Evolutionary conservation across 2,888 invertebrate species (phyloP).

Genomic region (Macrosoma leucophasiata): DNA sequence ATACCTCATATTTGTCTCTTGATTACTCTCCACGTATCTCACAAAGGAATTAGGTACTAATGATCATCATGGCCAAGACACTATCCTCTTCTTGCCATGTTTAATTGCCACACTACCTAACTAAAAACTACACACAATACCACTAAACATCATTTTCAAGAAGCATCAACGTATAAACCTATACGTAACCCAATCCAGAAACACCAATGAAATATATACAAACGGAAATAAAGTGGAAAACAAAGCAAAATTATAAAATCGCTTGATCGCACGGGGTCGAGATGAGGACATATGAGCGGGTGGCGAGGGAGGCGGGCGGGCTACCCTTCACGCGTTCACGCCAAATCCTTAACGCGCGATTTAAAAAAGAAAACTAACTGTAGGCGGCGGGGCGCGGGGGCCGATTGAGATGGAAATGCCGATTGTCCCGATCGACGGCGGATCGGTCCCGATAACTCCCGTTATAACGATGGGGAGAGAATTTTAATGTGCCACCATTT

Average conservation of each 20-base stretch:
- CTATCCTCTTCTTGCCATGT: too few relatives aligned
- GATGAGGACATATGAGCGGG: conserved; percentile 63
- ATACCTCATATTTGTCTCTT: too few relatives aligned
- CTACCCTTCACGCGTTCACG: conserved; percentile 71
- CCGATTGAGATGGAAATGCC: conserved; percentile 70
- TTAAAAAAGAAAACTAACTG: conserved; percentile 74
- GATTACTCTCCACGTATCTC: too few relatives aligned
- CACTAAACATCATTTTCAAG: too few relatives aligned
- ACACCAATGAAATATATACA: too few relatives aligned
- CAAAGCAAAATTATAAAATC: conserved; percentile 19
- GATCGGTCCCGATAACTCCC: conserved; percentile 67
- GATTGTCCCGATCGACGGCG: conserved; percentile 52
- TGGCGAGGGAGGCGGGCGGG: conserved; percentile 36
- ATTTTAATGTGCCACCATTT: conserved; percentile 76
- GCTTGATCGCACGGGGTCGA: conserved; percentile 24
- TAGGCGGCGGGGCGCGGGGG: too few relatives aligned
- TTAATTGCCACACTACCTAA: too few relatives aligned
- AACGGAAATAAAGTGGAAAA: conserved; percentile 22
- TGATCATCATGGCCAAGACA: too few relatives aligned
- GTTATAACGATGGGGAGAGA: conserved; percentile 74
- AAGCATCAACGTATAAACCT: too few relatives aligned
- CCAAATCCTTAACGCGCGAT: conserved; percentile 74
- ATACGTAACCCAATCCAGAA: too few relatives aligned
- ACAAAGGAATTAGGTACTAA: too few relatives aligned
- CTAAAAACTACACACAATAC: too few relatives aligned